These are phyloP conservation scores for Sylvilagus floridanus DNA, from an alignment of 2,797 vertebrate species.

Conservation along the genomic window DNA sequence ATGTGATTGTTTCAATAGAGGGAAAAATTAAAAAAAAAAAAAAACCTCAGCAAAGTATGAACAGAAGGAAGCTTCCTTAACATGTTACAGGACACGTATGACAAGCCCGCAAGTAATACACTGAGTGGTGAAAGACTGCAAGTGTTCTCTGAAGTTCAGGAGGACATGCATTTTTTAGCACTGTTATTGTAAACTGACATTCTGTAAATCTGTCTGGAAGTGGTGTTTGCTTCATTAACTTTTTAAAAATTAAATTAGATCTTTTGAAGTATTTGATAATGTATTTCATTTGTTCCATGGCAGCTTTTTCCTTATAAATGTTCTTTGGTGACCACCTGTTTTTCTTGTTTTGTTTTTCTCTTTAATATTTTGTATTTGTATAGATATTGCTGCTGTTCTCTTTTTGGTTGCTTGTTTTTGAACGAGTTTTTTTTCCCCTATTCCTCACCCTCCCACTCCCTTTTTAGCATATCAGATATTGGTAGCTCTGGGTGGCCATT, in stretches of 20 bases:
- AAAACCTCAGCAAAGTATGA: background rate
- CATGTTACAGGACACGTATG: background rate
- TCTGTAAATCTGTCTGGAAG: background rate
- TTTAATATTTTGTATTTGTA: constrained; percentile 2
- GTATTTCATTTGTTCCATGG: background rate
- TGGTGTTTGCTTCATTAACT: constrained; percentile 16
- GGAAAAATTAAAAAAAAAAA: background rate
- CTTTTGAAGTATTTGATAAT: constrained; percentile 35
- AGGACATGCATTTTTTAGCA: background rate
- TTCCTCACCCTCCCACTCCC: too few relatives aligned
- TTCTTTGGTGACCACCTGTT: background rate
- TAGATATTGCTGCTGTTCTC: background rate
- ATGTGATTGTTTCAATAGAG: background rate
- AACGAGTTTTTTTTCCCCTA: constrained; percentile 11
- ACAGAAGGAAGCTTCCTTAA: constrained; percentile 38
- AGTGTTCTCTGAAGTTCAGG: background rate
- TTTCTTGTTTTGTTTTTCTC: constrained; percentile 18
- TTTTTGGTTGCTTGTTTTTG: constrained; percentile 46
- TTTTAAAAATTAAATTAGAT: constrained; percentile 29
- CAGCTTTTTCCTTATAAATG: constrained; percentile 24
- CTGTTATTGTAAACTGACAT: background rate
- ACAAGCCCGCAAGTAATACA: background rate
- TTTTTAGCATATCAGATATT: constrained; percentile 8
- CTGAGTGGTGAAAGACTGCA: background rate
- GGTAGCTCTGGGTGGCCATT: background rate